Base-by-base conservation (phyloP, 2,797 vertebrate species). In the Brachyrhaphis roseni region DNA sequence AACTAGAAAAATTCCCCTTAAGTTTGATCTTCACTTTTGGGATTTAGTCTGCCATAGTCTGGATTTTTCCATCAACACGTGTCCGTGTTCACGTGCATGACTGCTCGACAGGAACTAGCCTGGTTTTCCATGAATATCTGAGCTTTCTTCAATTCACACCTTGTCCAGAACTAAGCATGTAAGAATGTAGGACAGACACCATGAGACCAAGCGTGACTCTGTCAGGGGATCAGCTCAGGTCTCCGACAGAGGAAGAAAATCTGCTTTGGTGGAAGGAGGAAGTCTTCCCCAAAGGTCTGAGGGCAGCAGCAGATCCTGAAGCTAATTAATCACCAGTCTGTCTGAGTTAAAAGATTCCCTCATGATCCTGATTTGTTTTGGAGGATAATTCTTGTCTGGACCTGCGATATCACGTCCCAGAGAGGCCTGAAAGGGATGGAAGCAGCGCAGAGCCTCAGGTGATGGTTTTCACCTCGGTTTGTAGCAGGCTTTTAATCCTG, bases 281-380 rank as follows among this genome's bases (percentile, higher is more conserved):
- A 78, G 71, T 71, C 80, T 76, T 85, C 78, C 86, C 84, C 53
- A 1, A 53, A 90, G 87, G 82, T 89, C 81, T 18, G 20, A 84
- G 87, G 88, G 88, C 84, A 87, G 82, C 82, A 8, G 62, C n/a
- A 64, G 80, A 91, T 85, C 77, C 66, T 72, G 81, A 64, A 82
- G 80, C 80, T 90, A 90, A 93, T 93, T 92, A 92, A 93, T 92
- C 91, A 91, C 64, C 23, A 87, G 85, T 81, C 80, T 90, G 88
- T 86, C 82, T 75, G 51, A 84, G 83, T 85, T 81, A 78, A 89
- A 64, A 89, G 77, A 82, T 82, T 81, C 68, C 71, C 72, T 78
- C 3, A 20, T 6, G 77, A 82, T 75, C 39, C 36, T 2, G 6
- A 51, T 62, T 82, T 77, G 51, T 79, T 86, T 76, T 72, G 11